A percentile compares a stretch with the other conserved stretches of the same genome.
These are phyloP conservation scores for Sylvietta virens DNA, from an alignment of 2,113 vertebrate genomes.

Conservation along the genomic window DNA sequence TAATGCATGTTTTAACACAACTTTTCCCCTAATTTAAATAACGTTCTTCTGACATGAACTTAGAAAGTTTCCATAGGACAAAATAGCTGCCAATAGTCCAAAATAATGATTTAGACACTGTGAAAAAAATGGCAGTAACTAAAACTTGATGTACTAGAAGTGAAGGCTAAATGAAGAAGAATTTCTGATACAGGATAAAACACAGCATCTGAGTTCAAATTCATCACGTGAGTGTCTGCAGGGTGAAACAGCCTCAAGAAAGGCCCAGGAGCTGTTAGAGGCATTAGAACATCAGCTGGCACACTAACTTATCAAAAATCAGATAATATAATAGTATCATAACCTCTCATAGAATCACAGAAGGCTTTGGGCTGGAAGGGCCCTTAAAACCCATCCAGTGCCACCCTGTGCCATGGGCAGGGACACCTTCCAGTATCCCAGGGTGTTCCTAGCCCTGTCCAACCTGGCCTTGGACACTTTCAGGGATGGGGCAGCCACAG, in stretches of 20 bases:
- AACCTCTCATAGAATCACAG: not conserved
- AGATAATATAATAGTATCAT: not conserved
- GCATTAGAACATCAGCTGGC: not conserved
- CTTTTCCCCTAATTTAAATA: slow-evolving; percentile 63
- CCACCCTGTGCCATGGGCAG: not conserved
- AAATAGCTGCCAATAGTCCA: slow-evolving; percentile 40
- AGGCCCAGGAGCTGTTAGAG: not conserved
- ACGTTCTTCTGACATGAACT: slow-evolving; percentile 66
- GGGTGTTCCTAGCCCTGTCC: accelerated
- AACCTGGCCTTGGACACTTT: not conserved
- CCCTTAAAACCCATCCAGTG: accelerated
- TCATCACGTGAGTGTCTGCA: not conserved
- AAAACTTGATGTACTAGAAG: slow-evolving; percentile 30
- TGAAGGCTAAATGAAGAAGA: not conserved
- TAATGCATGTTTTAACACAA: slow-evolving; percentile 58
- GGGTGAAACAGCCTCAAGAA: not conserved
- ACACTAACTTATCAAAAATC: not conserved
- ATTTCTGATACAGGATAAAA: slow-evolving; percentile 34
- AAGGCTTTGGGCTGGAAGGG: not conserved
- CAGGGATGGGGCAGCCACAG: not conserved
- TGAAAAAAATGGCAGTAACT: slow-evolving; percentile 33
- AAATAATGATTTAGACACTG: slow-evolving; percentile 22
- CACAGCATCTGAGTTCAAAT: not conserved
- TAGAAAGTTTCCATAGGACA: slow-evolving; percentile 58
- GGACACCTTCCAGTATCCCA: not conserved